phyloP scores from a whole-genome alignment of 2,888 invertebrate genomes.

The Mactromeris polynyma region DNA sequence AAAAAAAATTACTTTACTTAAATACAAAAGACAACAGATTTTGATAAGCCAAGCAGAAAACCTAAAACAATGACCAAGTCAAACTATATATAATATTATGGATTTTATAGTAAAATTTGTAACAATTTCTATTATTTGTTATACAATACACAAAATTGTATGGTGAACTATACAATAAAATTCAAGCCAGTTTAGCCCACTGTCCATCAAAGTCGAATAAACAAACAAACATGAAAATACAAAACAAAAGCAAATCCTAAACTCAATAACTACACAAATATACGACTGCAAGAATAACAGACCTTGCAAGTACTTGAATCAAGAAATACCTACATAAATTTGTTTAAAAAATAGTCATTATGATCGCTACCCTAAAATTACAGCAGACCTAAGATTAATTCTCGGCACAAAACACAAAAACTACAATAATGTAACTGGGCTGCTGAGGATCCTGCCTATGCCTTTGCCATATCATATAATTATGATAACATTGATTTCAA shows the following conservation, averaged over 20 bases:
- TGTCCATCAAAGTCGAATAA: slow-evolving; percentile 5
- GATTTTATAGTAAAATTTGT: not conserved
- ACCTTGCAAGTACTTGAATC: no score
- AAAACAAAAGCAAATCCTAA: not conserved
- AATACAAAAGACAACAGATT: not conserved
- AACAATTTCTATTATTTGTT: not conserved
- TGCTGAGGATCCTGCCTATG: no score
- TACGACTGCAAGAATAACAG: not conserved
- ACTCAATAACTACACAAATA: not conserved
- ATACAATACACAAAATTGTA: not conserved
- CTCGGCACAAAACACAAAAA: no score
- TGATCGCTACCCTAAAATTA: no score
- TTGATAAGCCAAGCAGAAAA: slow-evolving; percentile 17
- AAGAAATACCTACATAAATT: no score
- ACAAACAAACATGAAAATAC: not conserved
- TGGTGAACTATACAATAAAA: not conserved
- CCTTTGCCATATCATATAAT: no score
- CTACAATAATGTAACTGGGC: no score
- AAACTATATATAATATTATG: not conserved
- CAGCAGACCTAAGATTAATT: no score
- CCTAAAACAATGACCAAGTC: not conserved
- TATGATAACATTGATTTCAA: no score
- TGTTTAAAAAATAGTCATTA: no score
- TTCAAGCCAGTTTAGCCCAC: slow-evolving; percentile 23
- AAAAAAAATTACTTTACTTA: not conserved